Base-by-base conservation (phyloP, 2,113 vertebrate genomes). In the Oxyruncus cristatus region DNA sequence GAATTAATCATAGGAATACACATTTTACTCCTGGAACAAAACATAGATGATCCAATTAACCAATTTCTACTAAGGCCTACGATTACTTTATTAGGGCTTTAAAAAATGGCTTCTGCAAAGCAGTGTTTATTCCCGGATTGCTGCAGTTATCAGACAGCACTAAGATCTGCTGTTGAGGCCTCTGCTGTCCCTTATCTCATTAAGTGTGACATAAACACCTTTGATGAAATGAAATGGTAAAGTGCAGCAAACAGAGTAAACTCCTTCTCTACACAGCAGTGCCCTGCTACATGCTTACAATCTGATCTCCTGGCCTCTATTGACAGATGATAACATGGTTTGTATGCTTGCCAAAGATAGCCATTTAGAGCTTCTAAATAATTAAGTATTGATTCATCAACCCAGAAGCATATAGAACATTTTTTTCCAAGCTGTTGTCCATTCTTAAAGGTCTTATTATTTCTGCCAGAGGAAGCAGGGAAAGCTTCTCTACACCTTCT, bases 381-480 rank as follows among this genome's bases (percentile, higher is more conserved):
- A 98, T 98, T 98, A 97, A 95, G 68, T 97, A 98, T 98, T 98
- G 97, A 97, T 97, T 97, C 97, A 97, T 97, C 97, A 97, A 62
- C 88, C 82, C 84, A 81, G 68, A 84, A 96, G 91, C 55, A 92
- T 91, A 91, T 67, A 50, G 72, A 66, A 42, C 8, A 13, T 56
- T 90, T 94, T 94, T 95, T 91, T 5, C 26, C 37, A 92, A 94
- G 67, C 42, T 88, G 77, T 88, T 96, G 55, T 93, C 56, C 70
- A 58, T 94, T 97, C 77, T 89, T 97, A 94, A 97, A 90, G 59
- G 80, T 96, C 67, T 95, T 94, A 84, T 85, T 91, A 93, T 95
- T 97, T 97, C 94, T 96, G 39, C 35, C 32, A 88, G 37, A 85
- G 63, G 94, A 94, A 94, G 76, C 14, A 39, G 26, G n/a, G 24